Evolutionary conservation across 2,113 vertebrate genomes (phyloP).

Genomic region (Anolis carolinensis): DNA sequence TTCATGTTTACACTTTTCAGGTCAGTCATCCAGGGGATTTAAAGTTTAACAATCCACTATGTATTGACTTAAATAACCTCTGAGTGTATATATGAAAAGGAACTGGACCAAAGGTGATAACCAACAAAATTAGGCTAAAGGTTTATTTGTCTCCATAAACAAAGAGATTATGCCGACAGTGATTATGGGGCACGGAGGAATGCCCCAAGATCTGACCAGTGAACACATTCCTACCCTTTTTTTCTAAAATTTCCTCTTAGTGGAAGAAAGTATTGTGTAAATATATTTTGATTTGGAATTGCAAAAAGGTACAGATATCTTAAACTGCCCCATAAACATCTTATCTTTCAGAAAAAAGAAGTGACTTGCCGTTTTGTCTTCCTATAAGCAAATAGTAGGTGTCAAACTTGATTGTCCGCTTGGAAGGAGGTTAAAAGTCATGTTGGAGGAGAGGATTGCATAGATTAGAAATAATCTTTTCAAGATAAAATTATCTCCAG

Average conservation of each 20-base stretch:
- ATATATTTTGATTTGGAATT: background rate
- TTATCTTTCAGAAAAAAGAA: background rate
- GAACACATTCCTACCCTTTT: background rate
- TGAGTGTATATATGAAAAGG: background rate
- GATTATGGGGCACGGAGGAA: background rate
- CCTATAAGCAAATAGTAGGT: background rate
- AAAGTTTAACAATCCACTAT: background rate
- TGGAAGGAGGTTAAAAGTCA: slow-evolving; percentile 16
- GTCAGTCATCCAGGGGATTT: background rate
- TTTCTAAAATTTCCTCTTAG: background rate
- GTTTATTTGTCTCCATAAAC: background rate
- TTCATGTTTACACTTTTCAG: slow-evolving; percentile 27
- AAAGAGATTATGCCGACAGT: background rate
- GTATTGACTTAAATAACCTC: background rate
- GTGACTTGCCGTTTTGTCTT: background rate
- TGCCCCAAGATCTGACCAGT: background rate
- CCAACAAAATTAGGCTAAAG: slow-evolving; percentile 1
- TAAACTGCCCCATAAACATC: background rate
- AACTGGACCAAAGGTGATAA: slow-evolving; percentile 36
- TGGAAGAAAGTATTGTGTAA: background rate
- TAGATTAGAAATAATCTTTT: slow-evolving; percentile 56
- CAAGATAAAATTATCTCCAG: background rate
- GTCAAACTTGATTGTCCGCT: background rate
- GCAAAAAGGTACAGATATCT: background rate
- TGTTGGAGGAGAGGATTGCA: slow-evolving; percentile 14